phyloP scores from a whole-genome alignment of 53 echinoderm and acorn worm species.

The Apostichopus leukothele region DNA sequence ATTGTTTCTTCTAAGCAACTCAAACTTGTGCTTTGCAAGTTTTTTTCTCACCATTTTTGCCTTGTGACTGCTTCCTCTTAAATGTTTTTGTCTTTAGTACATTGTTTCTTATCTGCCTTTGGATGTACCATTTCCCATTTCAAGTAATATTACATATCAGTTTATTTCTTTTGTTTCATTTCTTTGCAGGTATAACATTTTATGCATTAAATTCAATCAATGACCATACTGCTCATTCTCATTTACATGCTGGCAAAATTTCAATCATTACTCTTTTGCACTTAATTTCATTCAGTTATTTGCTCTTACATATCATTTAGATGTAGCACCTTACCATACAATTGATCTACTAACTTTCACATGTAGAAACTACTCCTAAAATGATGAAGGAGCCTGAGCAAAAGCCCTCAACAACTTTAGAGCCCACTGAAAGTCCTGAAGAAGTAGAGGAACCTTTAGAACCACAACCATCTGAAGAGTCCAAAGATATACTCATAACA shows the following conservation, averaged over 20 bases:
- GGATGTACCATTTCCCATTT: no score
- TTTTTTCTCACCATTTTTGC: no score
- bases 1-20: no score
- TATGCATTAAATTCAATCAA: no score
- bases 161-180: no score
- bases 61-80: no score
- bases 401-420: constrained; percentile 2
- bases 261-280: not conserved
- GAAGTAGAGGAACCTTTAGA: constrained; percentile 24
- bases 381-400: constrained; percentile 9
- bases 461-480: constrained; percentile 6
- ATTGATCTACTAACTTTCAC: constrained; percentile 43
- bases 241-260: not conserved
- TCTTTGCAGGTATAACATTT: no score
- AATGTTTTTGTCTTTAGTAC: no score
- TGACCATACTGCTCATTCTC: not conserved
- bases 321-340: no score
- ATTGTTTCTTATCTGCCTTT: no score
- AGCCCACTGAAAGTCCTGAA: constrained; percentile 9
- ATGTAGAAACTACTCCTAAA: constrained; percentile 41
- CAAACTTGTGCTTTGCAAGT: no score
- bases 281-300: not conserved
- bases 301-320: not conserved
- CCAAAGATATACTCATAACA: constrained; percentile 2
- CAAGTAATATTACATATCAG: no score